Evolutionary conservation across 2,888 invertebrate genomes (phyloP), one percentile per base, ranked within the genome.

Genomic region (Barypeithes pellucidus): DNA sequence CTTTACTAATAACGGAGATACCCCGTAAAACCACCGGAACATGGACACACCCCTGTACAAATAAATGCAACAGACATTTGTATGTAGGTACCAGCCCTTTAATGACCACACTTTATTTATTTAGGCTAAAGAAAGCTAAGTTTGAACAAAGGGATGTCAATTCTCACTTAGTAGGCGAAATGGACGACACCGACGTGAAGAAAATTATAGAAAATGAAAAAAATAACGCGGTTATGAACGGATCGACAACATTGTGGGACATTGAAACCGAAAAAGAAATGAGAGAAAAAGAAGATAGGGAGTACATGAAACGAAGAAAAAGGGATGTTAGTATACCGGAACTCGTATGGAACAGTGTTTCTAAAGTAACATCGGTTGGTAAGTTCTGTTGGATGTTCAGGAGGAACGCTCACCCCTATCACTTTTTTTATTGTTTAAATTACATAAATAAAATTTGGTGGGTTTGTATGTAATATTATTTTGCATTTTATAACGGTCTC

Each of bases 251-350:
- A 72, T 77, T 89, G 7, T 89, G 89, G 89, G 89, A 89, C 77
- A 82, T 89, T 70, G 89, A 89, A 80, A 84, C 88, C n/a, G 89
- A 89, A 77, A 89, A 88, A 73, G 89, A 89, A 76, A 82, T 87
- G 61, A 81, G 84, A 29, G 89, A 89, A 72, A 85, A 85, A 41
- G 84, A 80, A 76, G 86, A 83, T 73, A 66, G 43, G 39, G 82
- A 83, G 2, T 85, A 82, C 66, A 83, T 79, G 66, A 81, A 29
- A 29, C 5, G 84, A 66, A 82, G 79, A 22, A 80, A 86, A 67
- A 78, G 86, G 59, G 78, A 82, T 24, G 76, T 76, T 9, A 79
- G 79, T 62, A 52, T 61, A 8, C 16, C 33, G 3, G 18, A 41
- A 68, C 75, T 76, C 50, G 74, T 76, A 1, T 77, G 75, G 16